Evolutionary conservation across 1,140 invertebrate species (phyloP), one percentile per base, ranked within the genome.

Genomic region (Gonioctena quinquepunctata): DNA sequence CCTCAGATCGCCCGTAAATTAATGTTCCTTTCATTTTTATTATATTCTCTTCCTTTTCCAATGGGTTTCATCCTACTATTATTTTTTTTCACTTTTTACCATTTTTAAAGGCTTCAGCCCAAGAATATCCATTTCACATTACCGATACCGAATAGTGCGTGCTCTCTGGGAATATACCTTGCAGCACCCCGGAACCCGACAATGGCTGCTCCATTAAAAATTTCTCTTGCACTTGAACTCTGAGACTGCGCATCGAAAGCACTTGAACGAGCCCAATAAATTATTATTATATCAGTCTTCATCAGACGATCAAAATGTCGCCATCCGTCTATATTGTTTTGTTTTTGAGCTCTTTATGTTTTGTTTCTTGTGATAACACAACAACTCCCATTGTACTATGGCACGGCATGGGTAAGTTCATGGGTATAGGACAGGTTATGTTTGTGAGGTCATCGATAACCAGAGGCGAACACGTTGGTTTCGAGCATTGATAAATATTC

Each of bases 351-450:
- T 25, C 16, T 5, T 26, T 60, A n/a, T 28, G 25, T n/a, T 27
- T 28, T n/a, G 25, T 27, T 60, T 28, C n/a, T 1, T 8, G 25
- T 60, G 57, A n/a, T 27, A 60, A 26, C 6, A 7, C 8, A 1
- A 26, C n/a, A 13, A 77, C 77, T 8, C 91, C 91, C 0, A 87
- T 93, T 70, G 91, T 93, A 28, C 76, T 93, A 56, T 93, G 92
- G 92, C 92, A 93, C 85, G 92, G 92, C 83, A 93, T 93, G 91
- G 92, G 91, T 92, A 85, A 87, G 86, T 70, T 49, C 59, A 3
- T 61, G 62, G 26, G 22, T 50, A 27, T n/a, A 42, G 11, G 13
- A 1, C 16, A 42, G 33, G 13, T 42, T 42, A 42, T 42, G 33
- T 42, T n/a, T 42, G 13, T 42, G 5, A 42, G 13, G 33, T 42